Evolutionary conservation across 2,888 invertebrate species (phyloP).

Genomic region (Pristionchus japonicus): DNA sequence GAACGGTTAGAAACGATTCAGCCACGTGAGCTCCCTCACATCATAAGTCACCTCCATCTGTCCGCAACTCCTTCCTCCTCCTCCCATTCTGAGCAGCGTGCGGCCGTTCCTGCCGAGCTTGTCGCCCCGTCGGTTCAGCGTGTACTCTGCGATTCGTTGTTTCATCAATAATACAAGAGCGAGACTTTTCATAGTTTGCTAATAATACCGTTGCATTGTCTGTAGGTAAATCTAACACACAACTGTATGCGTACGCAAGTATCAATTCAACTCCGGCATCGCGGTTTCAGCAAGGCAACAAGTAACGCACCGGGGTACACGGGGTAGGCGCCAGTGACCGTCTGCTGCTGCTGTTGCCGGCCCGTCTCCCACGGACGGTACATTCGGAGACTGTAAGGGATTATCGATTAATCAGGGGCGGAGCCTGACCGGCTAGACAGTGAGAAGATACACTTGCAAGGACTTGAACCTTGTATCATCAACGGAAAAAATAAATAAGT

Average conservation of each 20-base stretch:
- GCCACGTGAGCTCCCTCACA: background rate
- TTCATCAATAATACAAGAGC: background rate
- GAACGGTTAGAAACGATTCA: too few relatives aligned
- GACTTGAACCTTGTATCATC: background rate
- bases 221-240: too few relatives aligned
- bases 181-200: background rate
- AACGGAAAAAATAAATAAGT: background rate
- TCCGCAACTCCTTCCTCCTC: background rate
- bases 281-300: background rate
- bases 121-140: conserved; percentile 4
- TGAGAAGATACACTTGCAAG: background rate
- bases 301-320: background rate
- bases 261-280: too few relatives aligned
- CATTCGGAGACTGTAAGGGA: background rate
- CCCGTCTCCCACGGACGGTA: conserved; percentile 32
- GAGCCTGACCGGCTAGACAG: too few relatives aligned
- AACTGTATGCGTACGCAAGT: too few relatives aligned
- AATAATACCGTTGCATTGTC: too few relatives aligned
- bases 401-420: too few relatives aligned
- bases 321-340: background rate
- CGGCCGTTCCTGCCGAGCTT: background rate
- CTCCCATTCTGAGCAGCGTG: background rate
- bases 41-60: background rate
- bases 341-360: background rate
- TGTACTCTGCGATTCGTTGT: background rate